These are phyloP conservation scores for Argyrosomus regius DNA, from an alignment of 2,797 vertebrate species.

Conservation along the genomic window DNA sequence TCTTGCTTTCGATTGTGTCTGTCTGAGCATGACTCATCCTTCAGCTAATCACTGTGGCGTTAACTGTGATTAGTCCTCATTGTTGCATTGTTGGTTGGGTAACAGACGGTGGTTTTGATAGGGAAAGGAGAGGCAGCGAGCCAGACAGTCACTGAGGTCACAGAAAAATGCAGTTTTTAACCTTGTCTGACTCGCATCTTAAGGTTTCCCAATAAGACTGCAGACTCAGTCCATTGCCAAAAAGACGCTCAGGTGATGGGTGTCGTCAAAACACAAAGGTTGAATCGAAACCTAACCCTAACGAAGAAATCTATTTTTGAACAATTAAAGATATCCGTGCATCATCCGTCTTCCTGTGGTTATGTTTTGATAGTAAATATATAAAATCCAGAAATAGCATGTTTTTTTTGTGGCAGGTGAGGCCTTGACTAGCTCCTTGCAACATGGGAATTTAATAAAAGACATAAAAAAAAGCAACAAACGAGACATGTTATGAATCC, in stretches of 20 bases:
- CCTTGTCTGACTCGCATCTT: slow-evolving; percentile 41
- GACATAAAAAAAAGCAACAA: too few species aligned
- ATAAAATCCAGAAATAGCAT: not conserved
- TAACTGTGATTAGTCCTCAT: slow-evolving; percentile 69
- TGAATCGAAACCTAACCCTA: not conserved
- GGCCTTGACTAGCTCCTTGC: too few species aligned
- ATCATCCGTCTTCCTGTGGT: not conserved
- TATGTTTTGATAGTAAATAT: not conserved
- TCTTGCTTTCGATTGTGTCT: slow-evolving; percentile 81
- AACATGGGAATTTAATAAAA: too few species aligned
- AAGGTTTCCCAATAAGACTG: slow-evolving; percentile 55
- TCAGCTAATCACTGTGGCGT: slow-evolving; percentile 59
- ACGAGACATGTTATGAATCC: too few species aligned
- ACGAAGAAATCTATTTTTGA: not conserved
- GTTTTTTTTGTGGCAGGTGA: too few species aligned
- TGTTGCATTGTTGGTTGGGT: slow-evolving; percentile 58
- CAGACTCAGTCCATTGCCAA: not conserved
- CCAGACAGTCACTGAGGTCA: slow-evolving; percentile 59
- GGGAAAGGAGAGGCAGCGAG: slow-evolving; percentile 77
- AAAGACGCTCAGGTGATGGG: not conserved
- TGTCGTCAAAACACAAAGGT: not conserved
- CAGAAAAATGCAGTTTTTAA: slow-evolving; percentile 47
- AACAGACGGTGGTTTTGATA: slow-evolving; percentile 73
- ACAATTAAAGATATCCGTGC: not conserved
- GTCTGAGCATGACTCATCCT: slow-evolving; percentile 69